Evolutionary conservation across 2,888 invertebrate genomes (phyloP), one percentile per base, ranked within the genome.

Genomic region (Vesta saturnalis): DNA sequence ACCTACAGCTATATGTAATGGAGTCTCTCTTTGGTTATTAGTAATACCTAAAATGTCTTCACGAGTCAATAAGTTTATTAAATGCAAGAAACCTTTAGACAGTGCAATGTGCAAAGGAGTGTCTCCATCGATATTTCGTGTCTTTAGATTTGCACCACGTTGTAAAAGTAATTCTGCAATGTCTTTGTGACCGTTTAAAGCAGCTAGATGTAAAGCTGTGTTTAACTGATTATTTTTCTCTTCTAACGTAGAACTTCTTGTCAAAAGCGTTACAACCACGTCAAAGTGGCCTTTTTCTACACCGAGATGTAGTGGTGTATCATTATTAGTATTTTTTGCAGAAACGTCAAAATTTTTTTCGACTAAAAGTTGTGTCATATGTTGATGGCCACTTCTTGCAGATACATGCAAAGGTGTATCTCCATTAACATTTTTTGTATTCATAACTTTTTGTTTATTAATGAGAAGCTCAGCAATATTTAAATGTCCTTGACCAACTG

Each of bases 31-130:
- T 18, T 56, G 18, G 23, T 56, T 23, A 10, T 56, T 35, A 1
- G 21, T 56, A 4, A 35, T 8, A 23, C 10, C 14, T 10, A 56
- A 16, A 2, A 35, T 6, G 6, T 15, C 56, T 1, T 2, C 12
- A 30, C 10, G 5, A 1, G 10, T 30, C 21, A 56, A 12, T 14
- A 15, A 21, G 4, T 23, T 14, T 22, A 35, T 2, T 10, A 56
- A 14, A 3, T 21, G 8, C 2, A 52, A 5, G 52, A 19, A 19
- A 6, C 47, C 46, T 4, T 47, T 47, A 1, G 15, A 19, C 5
- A 60, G 12, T 6, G 21, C 46, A 12, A 35, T 15, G 16, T 60
- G 60, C 5, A 60, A n/a, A 6, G 60, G 60, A 12, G 60, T 60
- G 19, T 60, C 23, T 35, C 60, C 60, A 12, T 49, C 16, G 12